Conservation (phyloP, 2,113 vertebrate species). For the Pycnonotus jocosus region DNA sequence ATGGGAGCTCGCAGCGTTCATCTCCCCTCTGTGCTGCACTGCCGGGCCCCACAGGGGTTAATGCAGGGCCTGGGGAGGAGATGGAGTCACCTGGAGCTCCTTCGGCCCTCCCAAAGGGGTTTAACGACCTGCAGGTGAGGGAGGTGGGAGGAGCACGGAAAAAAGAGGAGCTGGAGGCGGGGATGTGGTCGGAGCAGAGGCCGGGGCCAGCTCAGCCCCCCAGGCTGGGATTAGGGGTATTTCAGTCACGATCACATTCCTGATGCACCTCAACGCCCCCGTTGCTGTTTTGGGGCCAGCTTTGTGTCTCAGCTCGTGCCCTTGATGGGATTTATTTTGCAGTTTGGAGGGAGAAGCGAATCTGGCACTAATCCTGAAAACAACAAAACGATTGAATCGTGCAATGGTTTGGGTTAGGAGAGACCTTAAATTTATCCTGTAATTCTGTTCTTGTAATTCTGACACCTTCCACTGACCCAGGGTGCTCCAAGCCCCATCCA, state of each 20-base stretch:
- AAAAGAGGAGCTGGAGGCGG: not conserved
- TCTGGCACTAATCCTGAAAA: not conserved
- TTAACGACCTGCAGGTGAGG: not conserved
- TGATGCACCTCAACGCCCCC: rapidly evolving
- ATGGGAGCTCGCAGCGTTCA: rapidly evolving
- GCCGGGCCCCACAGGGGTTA: not conserved
- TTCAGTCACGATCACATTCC: rapidly evolving
- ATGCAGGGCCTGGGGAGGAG: not conserved
- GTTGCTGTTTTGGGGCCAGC: not conserved
- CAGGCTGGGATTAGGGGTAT: not conserved
- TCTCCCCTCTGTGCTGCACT: not conserved
- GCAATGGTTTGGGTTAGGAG: not conserved
- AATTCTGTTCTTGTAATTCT: not conserved
- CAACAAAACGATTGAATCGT: not conserved
- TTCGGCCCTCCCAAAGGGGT: not conserved
- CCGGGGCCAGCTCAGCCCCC: not conserved
- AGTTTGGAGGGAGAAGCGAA: not conserved
- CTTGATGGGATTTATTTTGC: not conserved
- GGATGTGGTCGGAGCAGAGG: rapidly evolving
- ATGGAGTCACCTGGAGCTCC: rapidly evolving
- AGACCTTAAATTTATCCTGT: not conserved
- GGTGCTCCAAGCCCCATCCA: rapidly evolving
- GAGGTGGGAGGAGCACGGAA: rapidly evolving
- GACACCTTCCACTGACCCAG: not conserved
- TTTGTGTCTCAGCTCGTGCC: not conserved